These are phyloP conservation scores for Parapsyche elsis DNA, from an alignment of 1,140 invertebrate genomes.

Conservation along the genomic window DNA sequence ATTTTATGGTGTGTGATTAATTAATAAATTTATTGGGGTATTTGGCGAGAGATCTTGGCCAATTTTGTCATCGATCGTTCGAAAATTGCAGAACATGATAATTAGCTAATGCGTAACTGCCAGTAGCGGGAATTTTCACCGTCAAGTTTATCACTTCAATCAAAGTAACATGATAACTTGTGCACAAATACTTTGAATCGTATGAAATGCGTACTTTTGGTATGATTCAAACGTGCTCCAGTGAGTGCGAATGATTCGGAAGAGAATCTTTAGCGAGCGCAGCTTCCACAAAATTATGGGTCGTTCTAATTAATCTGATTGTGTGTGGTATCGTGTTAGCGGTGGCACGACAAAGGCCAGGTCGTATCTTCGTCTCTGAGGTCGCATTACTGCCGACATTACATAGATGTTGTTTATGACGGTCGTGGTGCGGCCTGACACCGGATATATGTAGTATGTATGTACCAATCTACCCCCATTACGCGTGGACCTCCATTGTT, in stretches of 20 bases:
- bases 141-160: no score
- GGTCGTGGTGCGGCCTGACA: constrained; percentile 31
- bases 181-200: no score
- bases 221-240: no score
- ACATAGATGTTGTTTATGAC: constrained; percentile 37
- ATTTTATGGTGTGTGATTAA: not conserved
- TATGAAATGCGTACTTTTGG: no score
- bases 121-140: no score
- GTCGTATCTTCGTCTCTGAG: constrained; percentile 24
- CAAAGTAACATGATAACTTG: no score
- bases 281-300: not conserved
- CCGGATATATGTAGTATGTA: constrained; percentile 36
- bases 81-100: no score
- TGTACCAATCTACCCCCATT: constrained; percentile 21
- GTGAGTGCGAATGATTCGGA: not conserved
- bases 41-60: not conserved
- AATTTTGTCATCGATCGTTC: no score
- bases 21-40: not conserved
- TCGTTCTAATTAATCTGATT: constrained; percentile 28
- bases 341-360: constrained; percentile 29
- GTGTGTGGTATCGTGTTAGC: constrained; percentile 33
- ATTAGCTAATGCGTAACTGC: not conserved
- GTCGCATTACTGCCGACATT: constrained; percentile 14
- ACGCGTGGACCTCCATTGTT: constrained; percentile 32
- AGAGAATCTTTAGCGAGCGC: not conserved